Percentiles rank a stretch among this genome's conserved stretches.
Conservation (phyloP, 2,797 vertebrate species). For the Florisuga fusca region DNA sequence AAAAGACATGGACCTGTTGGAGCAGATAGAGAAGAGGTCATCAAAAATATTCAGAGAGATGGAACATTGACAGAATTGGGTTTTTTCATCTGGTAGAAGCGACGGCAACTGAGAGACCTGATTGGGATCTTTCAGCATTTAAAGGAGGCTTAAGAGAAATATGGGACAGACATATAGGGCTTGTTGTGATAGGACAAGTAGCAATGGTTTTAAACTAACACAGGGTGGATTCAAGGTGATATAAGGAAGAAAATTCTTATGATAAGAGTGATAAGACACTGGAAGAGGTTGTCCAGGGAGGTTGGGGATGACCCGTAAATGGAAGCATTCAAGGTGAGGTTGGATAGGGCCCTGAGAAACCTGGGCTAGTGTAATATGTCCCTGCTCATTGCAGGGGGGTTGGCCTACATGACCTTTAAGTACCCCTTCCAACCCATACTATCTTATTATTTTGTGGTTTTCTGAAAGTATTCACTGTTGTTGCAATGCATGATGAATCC, state of each 20-base stretch:
- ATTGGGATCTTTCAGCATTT: rapidly evolving
- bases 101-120: rapidly evolving
- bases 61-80: not conserved
- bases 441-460: not conserved
- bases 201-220: not conserved
- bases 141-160: not conserved
- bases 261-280: too few species aligned
- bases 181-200: not conserved
- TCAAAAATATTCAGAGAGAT: not conserved
- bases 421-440: not conserved
- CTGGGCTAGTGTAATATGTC: too few species aligned
- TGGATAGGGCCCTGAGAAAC: not conserved
- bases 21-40: not conserved
- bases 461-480: not conserved
- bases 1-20: too few species aligned
- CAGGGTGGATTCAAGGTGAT: too few species aligned
- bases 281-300: too few species aligned
- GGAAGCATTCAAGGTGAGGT: not conserved
- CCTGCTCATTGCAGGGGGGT: not conserved
- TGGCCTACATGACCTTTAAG: not conserved
- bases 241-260: too few species aligned
- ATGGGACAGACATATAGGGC: rapidly evolving
- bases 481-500: not conserved
- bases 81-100: not conserved
- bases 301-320: too few species aligned